Evolutionary conservation across 2,797 vertebrate species (phyloP), one percentile per base, ranked within the genome.

Genomic region (Galago senegalensis): DNA sequence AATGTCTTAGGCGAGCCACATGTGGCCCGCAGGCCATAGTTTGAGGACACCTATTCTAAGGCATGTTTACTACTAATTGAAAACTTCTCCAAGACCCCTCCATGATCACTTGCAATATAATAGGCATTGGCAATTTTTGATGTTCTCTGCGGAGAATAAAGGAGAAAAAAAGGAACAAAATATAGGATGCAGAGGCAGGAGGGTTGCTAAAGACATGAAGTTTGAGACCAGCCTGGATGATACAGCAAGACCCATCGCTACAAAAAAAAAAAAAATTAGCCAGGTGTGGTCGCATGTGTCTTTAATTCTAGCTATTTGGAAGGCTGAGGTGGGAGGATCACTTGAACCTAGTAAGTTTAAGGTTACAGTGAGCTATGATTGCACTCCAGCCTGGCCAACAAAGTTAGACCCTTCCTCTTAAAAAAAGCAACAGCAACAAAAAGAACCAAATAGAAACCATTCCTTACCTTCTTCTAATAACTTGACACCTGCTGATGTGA

Each of bases 361-460:
- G 16, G 63, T 67, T 67, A n/a, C 63, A 31, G 63, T 67, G 1
- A n/a, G 63, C 29, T n/a, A 18, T n/a, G 63, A n/a, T n/a, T 67
- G 63, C 63, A 17, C 63, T 67, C 16, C 16, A n/a, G 31, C 29
- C 29, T 67, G 31, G 29, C 14, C 7, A 1, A n/a, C 31, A 67
- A 31, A 65, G 16, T 67, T 2, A 67, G 31, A 67, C 63, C 16
- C 63, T 67, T 6, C 16, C 63, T n/a, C 29, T 67, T 31, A 17
- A 67, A 67, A 63, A 60, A n/a, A 67, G 6, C 16, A 67, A 17
- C 3, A 17, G 17, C 14, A 65, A 16, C 5, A 92, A 88, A 93
- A 87, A 72, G 70, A 92, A 67, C 11, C 88, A 91, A 94, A 49
- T 65, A 27, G 61, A n/a, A 80, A 75, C 43, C 13, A 76, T 81